Evolutionary conservation across 2,113 vertebrate species (phyloP), one percentile per base, ranked within the genome.

Genomic region (Scytalopus superciliaris): DNA sequence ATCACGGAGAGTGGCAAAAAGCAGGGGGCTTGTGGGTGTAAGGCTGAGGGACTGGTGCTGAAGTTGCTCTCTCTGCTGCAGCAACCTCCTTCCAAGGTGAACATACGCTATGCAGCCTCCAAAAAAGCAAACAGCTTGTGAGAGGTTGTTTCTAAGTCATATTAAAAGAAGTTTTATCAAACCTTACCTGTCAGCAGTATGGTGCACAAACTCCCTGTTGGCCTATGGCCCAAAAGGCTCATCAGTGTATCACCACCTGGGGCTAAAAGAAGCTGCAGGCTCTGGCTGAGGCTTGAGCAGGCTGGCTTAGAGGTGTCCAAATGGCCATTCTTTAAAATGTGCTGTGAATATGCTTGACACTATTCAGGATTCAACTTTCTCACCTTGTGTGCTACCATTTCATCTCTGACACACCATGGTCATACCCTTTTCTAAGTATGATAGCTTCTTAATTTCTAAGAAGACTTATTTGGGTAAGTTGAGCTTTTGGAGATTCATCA

Each of bases 81-180:
- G 85, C 85, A 94, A 57, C 79, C 78, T 88, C 37, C 42, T 95
- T 94, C 67, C 79, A 86, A 94, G 94, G 96, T 93, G 88, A 96
- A 94, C 95, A 93, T 96, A 96, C 79, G 90, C 49, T 90, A 14
- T 85, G 52, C 63, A 92, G 72, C 57, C 59, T 82, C 44, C 40
- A 45, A 49, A 93, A 88, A 88, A 77, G 63, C 82, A 85, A 95
- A 93, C 68, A 75, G 40, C 69, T 83, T 92, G 90, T 90, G 85
- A 72, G 76, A 94, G 50, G 52, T 74, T 60, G 22, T 57, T 90
- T 97, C 92, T 27, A 89, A 94, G 49, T 57, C 39, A 83, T 49
- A 59, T 59, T 70, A 74, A 70, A 92, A 86, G 72, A 80, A 86
- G 55, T 21, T 74, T 88, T 86, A 62, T 30, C 39, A 80, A 86